Conservation (phyloP, 2,113 vertebrate genomes). For the Lophochroa leadbeateri region DNA sequence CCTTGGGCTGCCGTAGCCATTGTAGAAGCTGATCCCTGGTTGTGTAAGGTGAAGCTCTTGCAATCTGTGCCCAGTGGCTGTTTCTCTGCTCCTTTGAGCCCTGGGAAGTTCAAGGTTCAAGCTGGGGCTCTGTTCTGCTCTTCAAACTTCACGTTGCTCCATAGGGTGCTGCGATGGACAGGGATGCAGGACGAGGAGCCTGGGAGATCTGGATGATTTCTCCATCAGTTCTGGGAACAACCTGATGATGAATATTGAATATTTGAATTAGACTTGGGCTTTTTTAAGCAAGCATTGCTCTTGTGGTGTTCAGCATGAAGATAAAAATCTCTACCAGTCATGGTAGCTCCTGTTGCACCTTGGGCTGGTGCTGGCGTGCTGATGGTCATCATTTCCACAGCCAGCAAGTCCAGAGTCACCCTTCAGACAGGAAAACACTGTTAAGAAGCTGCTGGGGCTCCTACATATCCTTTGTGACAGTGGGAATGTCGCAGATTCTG, state of each 20-base stretch:
- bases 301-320: neutral
- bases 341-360: accelerated
- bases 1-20: neutral
- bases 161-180: accelerated
- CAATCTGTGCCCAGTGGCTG: neutral
- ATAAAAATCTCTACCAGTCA: accelerated
- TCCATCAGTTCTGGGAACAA: neutral
- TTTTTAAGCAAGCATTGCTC: neutral
- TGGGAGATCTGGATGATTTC: neutral
- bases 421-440: neutral
- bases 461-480: accelerated
- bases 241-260: neutral
- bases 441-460: neutral
- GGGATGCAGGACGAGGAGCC: no score
- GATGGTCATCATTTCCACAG: neutral
- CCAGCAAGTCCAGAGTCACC: neutral
- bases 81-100: neutral
- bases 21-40: no score
- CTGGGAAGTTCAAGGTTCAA: accelerated
- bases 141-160: neutral
- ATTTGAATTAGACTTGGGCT: neutral
- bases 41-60: neutral
- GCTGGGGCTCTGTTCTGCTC: neutral
- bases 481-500: neutral
- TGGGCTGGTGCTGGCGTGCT: neutral